phyloP scores from a whole-genome alignment of 2,888 invertebrate species.

The Drosophila kambysellisi region DNA sequence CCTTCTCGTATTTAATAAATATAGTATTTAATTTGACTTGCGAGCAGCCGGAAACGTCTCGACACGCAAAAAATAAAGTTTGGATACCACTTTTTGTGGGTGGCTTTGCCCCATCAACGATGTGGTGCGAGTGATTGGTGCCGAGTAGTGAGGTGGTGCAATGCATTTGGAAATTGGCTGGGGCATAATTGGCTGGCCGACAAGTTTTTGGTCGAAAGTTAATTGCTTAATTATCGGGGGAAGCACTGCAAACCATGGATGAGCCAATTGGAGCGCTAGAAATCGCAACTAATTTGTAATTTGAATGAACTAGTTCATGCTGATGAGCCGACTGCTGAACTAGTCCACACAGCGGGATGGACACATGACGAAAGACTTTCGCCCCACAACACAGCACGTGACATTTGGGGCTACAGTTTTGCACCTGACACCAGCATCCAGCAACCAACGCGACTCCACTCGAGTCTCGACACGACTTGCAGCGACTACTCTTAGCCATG shows the following conservation, averaged over 20 bases:
- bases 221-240: conserved; percentile 52
- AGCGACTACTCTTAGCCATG: conserved; percentile 20
- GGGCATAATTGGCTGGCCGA: conserved; percentile 26
- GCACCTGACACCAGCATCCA: conserved; percentile 30
- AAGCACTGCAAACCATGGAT: conserved; percentile 5
- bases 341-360: conserved; percentile 11
- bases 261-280: conserved; percentile 24
- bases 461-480: conserved; percentile 13
- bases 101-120: conserved; percentile 11
- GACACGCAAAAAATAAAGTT: conserved; percentile 1
- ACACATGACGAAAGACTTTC: conserved; percentile 25
- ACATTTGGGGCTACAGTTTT: conserved; percentile 41
- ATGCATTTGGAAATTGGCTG: conserved; percentile 28
- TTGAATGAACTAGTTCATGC: conserved; percentile 58
- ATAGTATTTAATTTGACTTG: conserved; percentile 49
- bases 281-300: conserved; percentile 47
- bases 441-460: conserved; percentile 19
- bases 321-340: conserved; percentile 27
- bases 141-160: conserved; percentile 7
- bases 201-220: conserved; percentile 35
- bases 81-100: conserved; percentile 24
- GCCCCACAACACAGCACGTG: conserved; percentile 38
- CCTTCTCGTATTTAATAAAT: neutral
- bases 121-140: conserved; percentile 6
- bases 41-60: conserved; percentile 18